Evolutionary conservation across 2,888 invertebrate genomes (phyloP).

Genomic region (Lasioglossum morio): DNA sequence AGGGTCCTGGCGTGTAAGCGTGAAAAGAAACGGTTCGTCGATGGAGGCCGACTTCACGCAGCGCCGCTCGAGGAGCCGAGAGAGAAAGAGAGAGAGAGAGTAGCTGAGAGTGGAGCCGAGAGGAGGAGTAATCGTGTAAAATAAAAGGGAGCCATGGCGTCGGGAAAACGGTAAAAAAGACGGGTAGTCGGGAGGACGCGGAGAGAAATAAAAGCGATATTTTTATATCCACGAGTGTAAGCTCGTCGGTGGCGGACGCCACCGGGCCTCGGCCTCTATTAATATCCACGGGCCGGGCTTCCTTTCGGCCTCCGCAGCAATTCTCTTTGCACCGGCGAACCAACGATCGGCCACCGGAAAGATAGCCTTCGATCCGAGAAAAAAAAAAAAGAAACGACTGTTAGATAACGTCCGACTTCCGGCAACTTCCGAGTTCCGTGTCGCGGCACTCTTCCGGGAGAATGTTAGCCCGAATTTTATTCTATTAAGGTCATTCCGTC

Average conservation of each 20-base stretch:
- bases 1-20: neutral
- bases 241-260: slow-evolving; percentile 76
- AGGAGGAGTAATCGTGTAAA: slow-evolving; percentile 33
- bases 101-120: neutral
- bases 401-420: neutral
- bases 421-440: neutral
- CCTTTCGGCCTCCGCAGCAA: slow-evolving; percentile 71
- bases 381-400: slow-evolving; percentile 29
- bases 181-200: slow-evolving; percentile 45
- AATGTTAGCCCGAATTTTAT: neutral
- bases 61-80: neutral
- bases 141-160: slow-evolving; percentile 27
- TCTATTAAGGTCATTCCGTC: neutral
- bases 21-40: slow-evolving; percentile 10
- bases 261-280: slow-evolving; percentile 83
- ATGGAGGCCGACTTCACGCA: neutral
- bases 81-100: neutral
- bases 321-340: slow-evolving; percentile 57
- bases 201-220: slow-evolving; percentile 81
- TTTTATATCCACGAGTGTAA: slow-evolving; percentile 81
- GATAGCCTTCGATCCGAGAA: slow-evolving; percentile 28
- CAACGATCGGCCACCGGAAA: slow-evolving; percentile 58
- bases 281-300: slow-evolving; percentile 82
- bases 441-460: neutral
- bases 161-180: slow-evolving; percentile 31